Conservation (phyloP, 2,113 vertebrate genomes). For the Pantherophis guttatus region DNA sequence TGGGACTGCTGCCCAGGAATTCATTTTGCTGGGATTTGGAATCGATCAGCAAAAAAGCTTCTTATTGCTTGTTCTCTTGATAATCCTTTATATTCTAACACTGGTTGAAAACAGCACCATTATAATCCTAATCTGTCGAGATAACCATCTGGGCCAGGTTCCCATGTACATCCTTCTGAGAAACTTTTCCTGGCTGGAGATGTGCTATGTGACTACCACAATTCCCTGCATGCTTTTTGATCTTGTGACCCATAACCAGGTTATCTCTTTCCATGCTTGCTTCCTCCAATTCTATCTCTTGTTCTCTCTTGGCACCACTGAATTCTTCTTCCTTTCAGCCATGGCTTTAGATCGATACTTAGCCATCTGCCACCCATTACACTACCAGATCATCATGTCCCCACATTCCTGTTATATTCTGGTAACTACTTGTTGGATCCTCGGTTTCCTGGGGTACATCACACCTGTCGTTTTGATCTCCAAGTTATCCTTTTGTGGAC, state of each 20-base stretch:
- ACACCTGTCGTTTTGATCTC: slow-evolving; percentile 43
- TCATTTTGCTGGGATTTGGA: slow-evolving; percentile 4
- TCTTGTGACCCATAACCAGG: neutral
- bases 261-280: neutral
- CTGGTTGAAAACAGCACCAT: neutral
- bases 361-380: slow-evolving; percentile 2
- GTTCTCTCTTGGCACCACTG: neutral
- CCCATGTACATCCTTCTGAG: slow-evolving; percentile 20
- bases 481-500: slow-evolving; percentile 14
- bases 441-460: slow-evolving; percentile 50
- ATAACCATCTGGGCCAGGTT: neutral
- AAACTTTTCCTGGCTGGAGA: slow-evolving; percentile 21
- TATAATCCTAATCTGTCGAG: neutral
- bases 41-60: neutral
- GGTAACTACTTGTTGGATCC: slow-evolving; percentile 44
- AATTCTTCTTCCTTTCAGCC: slow-evolving; percentile 9
- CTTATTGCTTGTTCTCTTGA: neutral
- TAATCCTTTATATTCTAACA: neutral
- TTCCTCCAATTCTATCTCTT: slow-evolving; percentile 2
- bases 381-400: neutral
- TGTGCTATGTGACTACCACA: neutral
- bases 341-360: slow-evolving; percentile 11
- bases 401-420: neutral
- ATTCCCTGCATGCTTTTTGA: neutral
- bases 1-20: neutral